These are phyloP conservation scores for Chiloscyllium plagiosum DNA, from an alignment of 2,113 vertebrate genomes.

Conservation along the genomic window DNA sequence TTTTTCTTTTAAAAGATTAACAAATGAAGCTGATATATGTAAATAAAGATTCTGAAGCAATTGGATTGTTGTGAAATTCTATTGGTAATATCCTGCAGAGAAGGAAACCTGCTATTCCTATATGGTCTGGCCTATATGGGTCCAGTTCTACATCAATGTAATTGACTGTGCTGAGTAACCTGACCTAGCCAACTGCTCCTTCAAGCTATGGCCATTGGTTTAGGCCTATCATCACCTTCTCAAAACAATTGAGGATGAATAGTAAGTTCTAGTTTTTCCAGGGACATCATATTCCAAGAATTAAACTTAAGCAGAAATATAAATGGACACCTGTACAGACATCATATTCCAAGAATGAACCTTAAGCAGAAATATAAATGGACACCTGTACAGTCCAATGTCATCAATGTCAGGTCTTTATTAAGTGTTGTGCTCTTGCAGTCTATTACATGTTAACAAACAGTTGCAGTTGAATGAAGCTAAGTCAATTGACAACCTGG, in stretches of 20 bases:
- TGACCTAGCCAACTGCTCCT: background rate
- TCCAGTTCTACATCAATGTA: background rate
- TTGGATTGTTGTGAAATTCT: background rate
- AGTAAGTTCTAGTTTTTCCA: background rate
- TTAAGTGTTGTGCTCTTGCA: background rate
- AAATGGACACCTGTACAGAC: background rate
- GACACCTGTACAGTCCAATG: background rate
- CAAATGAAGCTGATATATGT: background rate
- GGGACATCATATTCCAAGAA: background rate
- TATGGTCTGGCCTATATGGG: background rate
- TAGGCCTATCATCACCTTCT: background rate
- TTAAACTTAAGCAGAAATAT: background rate
- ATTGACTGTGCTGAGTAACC: background rate
- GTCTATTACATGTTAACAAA: background rate
- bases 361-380: background rate
- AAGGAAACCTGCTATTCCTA: background rate
- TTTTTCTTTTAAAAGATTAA: background rate
- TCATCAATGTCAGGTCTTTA: background rate
- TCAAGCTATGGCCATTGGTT: background rate
- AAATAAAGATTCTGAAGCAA: background rate
- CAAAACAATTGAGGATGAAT: background rate
- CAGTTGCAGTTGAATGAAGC: background rate
- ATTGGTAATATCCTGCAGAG: background rate
- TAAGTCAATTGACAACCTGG: background rate
- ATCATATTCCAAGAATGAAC: background rate